Evolutionary conservation across 2,113 vertebrate genomes (phyloP).

Genomic region (Acinonyx jubatus): DNA sequence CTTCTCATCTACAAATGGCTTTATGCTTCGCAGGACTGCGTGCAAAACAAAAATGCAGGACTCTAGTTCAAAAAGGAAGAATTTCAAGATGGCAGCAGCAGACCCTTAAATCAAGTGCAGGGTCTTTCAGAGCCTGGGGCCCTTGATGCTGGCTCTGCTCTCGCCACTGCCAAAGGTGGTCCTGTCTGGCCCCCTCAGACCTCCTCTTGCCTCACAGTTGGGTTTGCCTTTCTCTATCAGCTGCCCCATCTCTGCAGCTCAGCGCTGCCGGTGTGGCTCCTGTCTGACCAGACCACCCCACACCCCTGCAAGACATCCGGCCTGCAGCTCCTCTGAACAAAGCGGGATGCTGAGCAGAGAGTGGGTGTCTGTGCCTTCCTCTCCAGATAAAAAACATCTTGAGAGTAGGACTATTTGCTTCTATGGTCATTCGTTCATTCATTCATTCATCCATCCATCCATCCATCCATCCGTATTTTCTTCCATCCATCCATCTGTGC

Average conservation of each 20-base stretch:
- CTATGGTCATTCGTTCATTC: background rate
- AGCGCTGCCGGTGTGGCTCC: accelerated
- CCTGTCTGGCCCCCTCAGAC: background rate
- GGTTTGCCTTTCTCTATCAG: background rate
- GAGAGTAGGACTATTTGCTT: background rate
- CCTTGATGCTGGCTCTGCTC: background rate
- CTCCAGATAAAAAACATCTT: background rate
- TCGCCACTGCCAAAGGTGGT: accelerated
- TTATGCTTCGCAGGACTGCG: accelerated
- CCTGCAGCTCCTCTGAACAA: accelerated
- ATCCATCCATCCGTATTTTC: too few relatives aligned
- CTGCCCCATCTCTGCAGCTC: background rate
- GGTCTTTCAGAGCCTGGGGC: accelerated
- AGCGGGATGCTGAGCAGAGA: background rate
- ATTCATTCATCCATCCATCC: background rate
- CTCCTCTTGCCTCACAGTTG: background rate
- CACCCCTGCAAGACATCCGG: background rate
- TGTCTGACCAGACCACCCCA: background rate
- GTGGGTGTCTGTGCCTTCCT: background rate
- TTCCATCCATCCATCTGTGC: background rate
- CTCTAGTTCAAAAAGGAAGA: background rate
- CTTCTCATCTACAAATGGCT: background rate
- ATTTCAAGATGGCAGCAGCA: background rate
- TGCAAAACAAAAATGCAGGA: background rate
- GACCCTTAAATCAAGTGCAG: accelerated